These are phyloP conservation scores for Lipophrys pholis DNA, from an alignment of 2,113 vertebrate genomes.

Conservation along the genomic window DNA sequence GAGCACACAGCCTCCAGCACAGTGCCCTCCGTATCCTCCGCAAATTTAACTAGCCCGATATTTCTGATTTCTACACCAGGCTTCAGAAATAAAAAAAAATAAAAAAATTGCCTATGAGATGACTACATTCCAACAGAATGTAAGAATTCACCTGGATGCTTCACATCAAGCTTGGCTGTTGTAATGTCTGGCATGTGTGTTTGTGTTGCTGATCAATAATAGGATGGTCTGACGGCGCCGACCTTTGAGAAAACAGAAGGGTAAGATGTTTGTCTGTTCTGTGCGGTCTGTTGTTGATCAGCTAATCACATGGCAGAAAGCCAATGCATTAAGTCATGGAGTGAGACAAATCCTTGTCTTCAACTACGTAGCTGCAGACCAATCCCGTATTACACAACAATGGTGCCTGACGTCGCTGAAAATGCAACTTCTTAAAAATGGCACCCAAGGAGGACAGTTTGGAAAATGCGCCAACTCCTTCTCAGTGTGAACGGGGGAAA, in stretches of 20 bases:
- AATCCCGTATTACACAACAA: too few relatives aligned
- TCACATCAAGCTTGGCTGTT: neutral
- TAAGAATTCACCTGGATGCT: neutral
- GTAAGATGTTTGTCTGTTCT: neutral
- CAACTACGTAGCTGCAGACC: too few relatives aligned
- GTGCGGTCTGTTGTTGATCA: neutral
- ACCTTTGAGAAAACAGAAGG: neutral
- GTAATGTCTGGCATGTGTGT: neutral
- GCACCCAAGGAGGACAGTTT: too few relatives aligned
- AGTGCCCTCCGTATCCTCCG: neutral
- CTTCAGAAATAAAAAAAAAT: neutral
- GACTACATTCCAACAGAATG: neutral
- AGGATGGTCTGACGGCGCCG: neutral
- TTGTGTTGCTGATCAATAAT: neutral
- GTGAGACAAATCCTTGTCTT: too few relatives aligned
- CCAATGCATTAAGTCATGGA: too few relatives aligned
- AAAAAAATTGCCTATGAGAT: neutral
- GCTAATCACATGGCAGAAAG: too few relatives aligned
- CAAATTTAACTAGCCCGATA: neutral
- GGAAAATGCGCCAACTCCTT: too few relatives aligned
- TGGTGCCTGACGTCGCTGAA: too few relatives aligned
- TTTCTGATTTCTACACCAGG: neutral
- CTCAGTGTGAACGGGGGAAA: too few relatives aligned
- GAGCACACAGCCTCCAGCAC: neutral
- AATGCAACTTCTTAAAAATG: too few relatives aligned